Conservation (phyloP, 2,113 vertebrate genomes). For the Paramormyrops kingsleyae region DNA sequence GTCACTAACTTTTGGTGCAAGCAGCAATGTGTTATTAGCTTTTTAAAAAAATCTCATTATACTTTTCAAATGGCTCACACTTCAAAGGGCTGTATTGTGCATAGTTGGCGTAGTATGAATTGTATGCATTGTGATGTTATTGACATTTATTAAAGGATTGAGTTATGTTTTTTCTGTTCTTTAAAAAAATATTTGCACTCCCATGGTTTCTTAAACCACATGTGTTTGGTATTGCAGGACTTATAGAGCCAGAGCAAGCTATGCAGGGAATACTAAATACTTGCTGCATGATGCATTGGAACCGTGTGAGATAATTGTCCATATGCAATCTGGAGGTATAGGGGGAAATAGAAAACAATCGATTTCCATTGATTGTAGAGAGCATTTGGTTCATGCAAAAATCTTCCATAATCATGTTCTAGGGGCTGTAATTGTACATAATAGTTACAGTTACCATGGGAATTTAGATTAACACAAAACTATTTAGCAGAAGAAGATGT, state of each 20-base stretch:
- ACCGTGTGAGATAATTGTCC: slow-evolving; percentile 35
- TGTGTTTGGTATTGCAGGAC: background rate
- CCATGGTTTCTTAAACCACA: background rate
- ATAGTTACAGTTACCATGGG: background rate
- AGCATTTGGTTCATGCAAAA: slow-evolving; percentile 35
- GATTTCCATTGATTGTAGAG: slow-evolving; percentile 36
- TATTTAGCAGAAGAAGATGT: slow-evolving; percentile 1
- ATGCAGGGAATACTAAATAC: slow-evolving; percentile 16
- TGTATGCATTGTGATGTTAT: background rate
- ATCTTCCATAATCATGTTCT: slow-evolving; percentile 32
- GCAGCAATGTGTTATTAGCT: background rate
- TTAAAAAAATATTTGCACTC: background rate
- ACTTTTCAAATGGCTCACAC: background rate
- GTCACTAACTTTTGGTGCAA: background rate
- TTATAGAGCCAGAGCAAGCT: background rate
- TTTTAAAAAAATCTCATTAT: background rate
- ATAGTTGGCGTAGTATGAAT: background rate
- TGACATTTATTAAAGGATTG: background rate
- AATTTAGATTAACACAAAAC: slow-evolving; percentile 7
- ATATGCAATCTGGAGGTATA: slow-evolving; percentile 19
- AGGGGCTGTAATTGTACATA: slow-evolving; percentile 21
- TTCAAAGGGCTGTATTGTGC: background rate
- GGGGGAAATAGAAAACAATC: slow-evolving; percentile 22
- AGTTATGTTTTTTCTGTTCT: background rate
- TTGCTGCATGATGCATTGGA: slow-evolving; percentile 8